Evolutionary conservation across 2,797 vertebrate species (phyloP).

Genomic region (Perodicticus potto): DNA sequence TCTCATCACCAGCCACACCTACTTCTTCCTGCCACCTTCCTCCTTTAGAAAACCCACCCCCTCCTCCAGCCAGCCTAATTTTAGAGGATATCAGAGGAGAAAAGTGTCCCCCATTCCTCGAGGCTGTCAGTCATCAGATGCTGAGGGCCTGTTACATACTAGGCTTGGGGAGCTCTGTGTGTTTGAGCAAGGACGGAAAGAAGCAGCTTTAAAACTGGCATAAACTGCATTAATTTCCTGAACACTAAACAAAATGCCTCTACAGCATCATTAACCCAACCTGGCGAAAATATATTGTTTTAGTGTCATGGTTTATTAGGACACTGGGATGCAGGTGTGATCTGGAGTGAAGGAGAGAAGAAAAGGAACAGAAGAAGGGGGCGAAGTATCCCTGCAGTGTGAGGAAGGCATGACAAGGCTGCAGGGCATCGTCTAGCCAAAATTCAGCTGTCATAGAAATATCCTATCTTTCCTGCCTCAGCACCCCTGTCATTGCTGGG

Average conservation of each 20-base stretch:
- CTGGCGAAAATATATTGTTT: neutral
- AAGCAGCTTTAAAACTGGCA: conserved; percentile 8
- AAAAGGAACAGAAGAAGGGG: neutral
- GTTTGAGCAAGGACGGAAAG: neutral
- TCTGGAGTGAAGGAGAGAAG: neutral
- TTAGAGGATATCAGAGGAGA: neutral
- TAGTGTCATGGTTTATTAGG: neutral
- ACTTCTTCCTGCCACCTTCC: neutral
- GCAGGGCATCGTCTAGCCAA: neutral
- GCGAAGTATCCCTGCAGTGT: neutral
- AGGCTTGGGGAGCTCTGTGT: neutral
- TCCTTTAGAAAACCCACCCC: neutral
- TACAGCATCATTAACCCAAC: neutral
- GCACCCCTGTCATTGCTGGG: neutral
- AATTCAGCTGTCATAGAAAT: neutral
- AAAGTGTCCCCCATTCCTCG: neutral
- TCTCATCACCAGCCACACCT: neutral
- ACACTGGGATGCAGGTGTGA: neutral
- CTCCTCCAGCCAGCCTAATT: neutral
- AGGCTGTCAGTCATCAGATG: neutral
- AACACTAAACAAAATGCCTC: neutral
- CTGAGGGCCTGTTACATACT: neutral
- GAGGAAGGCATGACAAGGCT: neutral
- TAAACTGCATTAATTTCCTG: neutral
- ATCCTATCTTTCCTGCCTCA: neutral